Evolutionary conservation across 2,113 vertebrate species (phyloP), one percentile per base, ranked within the genome.

Genomic region (Notechis scutatus): DNA sequence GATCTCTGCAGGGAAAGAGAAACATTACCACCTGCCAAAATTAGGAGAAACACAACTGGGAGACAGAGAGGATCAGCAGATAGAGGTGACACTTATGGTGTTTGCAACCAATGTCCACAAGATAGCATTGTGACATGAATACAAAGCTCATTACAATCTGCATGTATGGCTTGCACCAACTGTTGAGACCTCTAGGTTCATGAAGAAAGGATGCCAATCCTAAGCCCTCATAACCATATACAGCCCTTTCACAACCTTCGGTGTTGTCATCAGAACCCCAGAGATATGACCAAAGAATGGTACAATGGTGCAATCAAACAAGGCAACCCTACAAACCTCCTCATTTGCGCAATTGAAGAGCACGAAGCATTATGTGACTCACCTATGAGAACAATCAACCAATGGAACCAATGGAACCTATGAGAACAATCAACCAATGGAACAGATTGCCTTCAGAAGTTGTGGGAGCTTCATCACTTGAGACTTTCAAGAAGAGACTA

Each of bases 1-100:
- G 29, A 29, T 42, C 34, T 91, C 29, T 6, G 2, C 11, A 18
- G 0, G 0, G 1, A 42, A 15, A 1, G 2, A 1, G 47, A 64
- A 39, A n/a, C 11, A 34, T 93, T 56, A 55, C 92, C 39, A 92
- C 90, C 93, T 81, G 69, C 18, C 69, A 81, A 39, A 81, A 81
- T 81, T 39, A 39, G 69, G 69, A 74, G n/a, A 74, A 39, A 39
- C 18, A 39, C 6, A 34, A 74, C 14, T 20, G 1, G 8, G 45
- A 14, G 34, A 39, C 18, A 8, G 24, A 39, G 57, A 23, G 4
- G 20, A 23, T 20, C 52, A 21, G 9, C 21, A 21, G 34, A n/a
- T 14, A 3, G 26, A 74, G 20, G 6, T 54, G 64, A 50, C 54
- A 21, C 50, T 55, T 55, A 54, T 14, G 8, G 50, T 15, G 6